These are phyloP conservation scores for Macropodus opercularis DNA, from an alignment of 2,797 vertebrate genomes.

Conservation along the genomic window DNA sequence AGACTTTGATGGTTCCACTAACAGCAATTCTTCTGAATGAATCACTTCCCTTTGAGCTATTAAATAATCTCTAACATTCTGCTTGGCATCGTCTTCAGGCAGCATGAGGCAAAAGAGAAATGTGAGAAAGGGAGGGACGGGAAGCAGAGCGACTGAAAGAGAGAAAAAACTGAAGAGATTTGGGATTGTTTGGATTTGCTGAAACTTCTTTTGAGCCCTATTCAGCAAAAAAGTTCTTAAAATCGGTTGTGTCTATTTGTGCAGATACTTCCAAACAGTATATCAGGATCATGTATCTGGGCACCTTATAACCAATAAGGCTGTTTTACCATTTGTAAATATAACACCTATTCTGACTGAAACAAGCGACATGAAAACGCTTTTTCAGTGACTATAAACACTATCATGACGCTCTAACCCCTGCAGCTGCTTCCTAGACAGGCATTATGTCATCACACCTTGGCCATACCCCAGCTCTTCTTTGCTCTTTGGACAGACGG, in stretches of 20 bases:
- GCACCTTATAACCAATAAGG: background rate
- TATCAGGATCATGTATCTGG: background rate
- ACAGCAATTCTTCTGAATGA: constrained; percentile 76
- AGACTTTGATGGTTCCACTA: constrained; percentile 50
- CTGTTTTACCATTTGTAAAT: background rate
- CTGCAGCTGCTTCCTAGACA: constrained; percentile 75
- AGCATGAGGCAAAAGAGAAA: constrained; percentile 56
- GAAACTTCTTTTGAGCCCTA: constrained; percentile 14
- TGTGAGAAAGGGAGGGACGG: constrained; percentile 37
- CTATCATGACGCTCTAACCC: constrained; percentile 24
- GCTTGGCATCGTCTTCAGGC: constrained; percentile 75
- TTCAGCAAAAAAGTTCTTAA: constrained; percentile 22
- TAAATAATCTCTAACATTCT: constrained; percentile 79
- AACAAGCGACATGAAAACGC: constrained; percentile 19
- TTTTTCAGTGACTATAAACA: constrained; percentile 40
- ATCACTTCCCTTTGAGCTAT: constrained; percentile 81
- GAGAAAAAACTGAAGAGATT: constrained; percentile 13
- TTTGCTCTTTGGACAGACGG: constrained; percentile 55
- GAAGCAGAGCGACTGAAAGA: constrained; percentile 9
- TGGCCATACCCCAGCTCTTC: constrained; percentile 55
- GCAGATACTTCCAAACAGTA: constrained; percentile 2
- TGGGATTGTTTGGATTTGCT: constrained; percentile 24
- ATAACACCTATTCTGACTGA: constrained; percentile 15
- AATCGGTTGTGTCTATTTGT: constrained; percentile 11
- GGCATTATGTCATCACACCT: constrained; percentile 79